A percentile compares a stretch with the other conserved stretches of the same genome.
phyloP scores from a whole-genome alignment of 2,113 vertebrate species.

The Dolichallabes microphthalmus region DNA sequence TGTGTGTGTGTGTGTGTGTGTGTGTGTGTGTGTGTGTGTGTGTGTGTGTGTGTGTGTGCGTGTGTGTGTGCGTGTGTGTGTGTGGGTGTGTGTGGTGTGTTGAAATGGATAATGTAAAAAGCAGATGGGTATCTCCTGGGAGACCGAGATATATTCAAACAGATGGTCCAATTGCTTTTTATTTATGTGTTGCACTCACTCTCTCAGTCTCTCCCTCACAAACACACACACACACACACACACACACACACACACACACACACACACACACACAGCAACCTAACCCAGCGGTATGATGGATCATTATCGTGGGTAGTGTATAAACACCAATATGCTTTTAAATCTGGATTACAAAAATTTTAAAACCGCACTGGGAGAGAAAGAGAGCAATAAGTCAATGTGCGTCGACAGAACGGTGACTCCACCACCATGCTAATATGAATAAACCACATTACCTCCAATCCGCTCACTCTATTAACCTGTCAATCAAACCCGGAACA shows the following conservation, averaged over 20 bases:
- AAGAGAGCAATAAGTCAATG: slow-evolving; percentile 85
- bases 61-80: slow-evolving; percentile 34
- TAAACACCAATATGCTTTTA: slow-evolving; percentile 99
- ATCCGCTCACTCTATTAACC: slow-evolving; percentile 53
- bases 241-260: slow-evolving; percentile 32
- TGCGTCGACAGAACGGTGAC: slow-evolving; percentile 77
- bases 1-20: slow-evolving; percentile 37
- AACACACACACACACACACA: no score
- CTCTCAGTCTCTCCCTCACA: slow-evolving; percentile 47
- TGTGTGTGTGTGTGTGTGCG: slow-evolving; percentile 36
- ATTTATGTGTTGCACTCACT: slow-evolving; percentile 91
- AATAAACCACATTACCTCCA: slow-evolving; percentile 69
- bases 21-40: slow-evolving; percentile 57
- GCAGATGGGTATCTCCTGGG: slow-evolving; percentile 96
- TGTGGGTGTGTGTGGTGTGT: slow-evolving; percentile 75
- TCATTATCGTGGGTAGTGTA: slow-evolving; percentile 93
- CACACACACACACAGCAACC: slow-evolving; percentile 23
- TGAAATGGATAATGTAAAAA: slow-evolving; percentile 97
- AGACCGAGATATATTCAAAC: slow-evolving; percentile 90
- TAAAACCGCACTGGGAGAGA: slow-evolving; percentile 71
- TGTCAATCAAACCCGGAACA: slow-evolving; percentile 42
- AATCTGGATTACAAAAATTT: slow-evolving; percentile 84
- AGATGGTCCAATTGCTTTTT: slow-evolving; percentile 97
- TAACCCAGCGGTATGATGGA: slow-evolving; percentile 89
- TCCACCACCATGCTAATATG: slow-evolving; percentile 79